Conservation (phyloP, 2,797 vertebrate species). For the Valencia hispanica region DNA sequence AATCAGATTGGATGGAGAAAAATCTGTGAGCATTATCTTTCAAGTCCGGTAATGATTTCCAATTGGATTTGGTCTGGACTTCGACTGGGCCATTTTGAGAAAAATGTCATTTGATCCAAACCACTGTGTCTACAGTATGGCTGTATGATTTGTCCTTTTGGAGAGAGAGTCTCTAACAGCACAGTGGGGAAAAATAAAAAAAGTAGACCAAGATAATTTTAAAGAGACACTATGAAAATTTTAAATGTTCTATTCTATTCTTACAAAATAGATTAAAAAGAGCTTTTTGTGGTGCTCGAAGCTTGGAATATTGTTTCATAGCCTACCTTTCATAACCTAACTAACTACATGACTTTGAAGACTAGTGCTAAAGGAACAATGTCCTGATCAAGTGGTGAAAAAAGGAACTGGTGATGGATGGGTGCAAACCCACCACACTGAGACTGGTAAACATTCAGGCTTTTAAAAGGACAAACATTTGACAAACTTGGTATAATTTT, state of each 20-base stretch:
- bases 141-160: background rate
- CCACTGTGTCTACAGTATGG: background rate
- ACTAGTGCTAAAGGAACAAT: too few relatives aligned
- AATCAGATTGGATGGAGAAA: background rate
- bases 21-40: background rate
- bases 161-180: background rate
- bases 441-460: background rate
- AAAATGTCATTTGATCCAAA: background rate
- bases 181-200: background rate
- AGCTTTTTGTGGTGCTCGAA: too few relatives aligned
- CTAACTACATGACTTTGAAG: too few relatives aligned
- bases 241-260: background rate
- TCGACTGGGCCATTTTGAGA: background rate
- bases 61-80: background rate
- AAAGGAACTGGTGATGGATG: too few relatives aligned
- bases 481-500: background rate
- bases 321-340: too few relatives aligned
- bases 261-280: too few relatives aligned
- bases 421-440: too few relatives aligned
- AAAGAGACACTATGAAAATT: background rate
- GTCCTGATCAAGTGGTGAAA: too few relatives aligned
- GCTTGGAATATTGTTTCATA: too few relatives aligned
- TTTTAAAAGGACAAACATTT: background rate
- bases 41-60: background rate
- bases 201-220: background rate